Evolutionary conservation across 2,888 invertebrate species (phyloP).

Genomic region (Apamea crenata): DNA sequence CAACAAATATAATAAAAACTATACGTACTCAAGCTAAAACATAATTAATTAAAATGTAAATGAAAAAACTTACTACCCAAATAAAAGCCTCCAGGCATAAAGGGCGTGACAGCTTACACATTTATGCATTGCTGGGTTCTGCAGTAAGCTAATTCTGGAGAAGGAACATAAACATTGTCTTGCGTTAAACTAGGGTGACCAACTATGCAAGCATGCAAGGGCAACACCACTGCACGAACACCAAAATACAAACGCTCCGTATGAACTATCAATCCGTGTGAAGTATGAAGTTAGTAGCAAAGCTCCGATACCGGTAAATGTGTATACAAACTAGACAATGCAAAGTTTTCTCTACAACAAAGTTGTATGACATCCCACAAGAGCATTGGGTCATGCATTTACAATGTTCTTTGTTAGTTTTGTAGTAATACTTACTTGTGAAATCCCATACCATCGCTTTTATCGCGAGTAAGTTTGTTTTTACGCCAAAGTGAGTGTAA

Average conservation of each 20-base stretch:
- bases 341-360: conserved; percentile 41
- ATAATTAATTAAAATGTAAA: no score
- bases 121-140: no score
- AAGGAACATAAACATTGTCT: no score
- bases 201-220: no score
- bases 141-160: no score
- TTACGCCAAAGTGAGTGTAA: conserved; percentile 39
- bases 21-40: no score
- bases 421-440: conserved; percentile 53
- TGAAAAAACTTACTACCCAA: no score
- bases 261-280: conserved; percentile 1
- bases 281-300: conserved; percentile 1
- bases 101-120: no score
- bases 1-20: no score
- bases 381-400: conserved; percentile 72
- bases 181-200: no score
- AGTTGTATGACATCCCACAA: conserved; percentile 64
- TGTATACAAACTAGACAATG: conserved; percentile 32
- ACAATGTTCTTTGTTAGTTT: conserved; percentile 71
- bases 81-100: no score
- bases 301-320: conserved; percentile 17
- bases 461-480: conserved; percentile 41
- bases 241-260: neutral
- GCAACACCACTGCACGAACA: neutral
- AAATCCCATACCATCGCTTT: conserved; percentile 54